Conservation (phyloP, 2,113 vertebrate species). For the Triplophysa tibetana region DNA sequence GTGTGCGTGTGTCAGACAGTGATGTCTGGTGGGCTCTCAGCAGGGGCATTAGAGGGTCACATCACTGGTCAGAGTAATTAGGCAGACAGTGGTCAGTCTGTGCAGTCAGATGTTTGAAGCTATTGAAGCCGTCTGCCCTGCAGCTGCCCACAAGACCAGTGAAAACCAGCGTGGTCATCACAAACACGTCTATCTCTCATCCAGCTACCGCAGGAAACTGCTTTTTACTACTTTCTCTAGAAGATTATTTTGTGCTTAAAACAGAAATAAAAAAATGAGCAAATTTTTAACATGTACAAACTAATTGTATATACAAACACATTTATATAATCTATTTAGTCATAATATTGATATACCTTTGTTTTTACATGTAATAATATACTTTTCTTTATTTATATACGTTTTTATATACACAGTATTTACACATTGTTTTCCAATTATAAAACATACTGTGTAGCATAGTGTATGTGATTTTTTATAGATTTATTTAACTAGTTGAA, state of each 20-base stretch:
- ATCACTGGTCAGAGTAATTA: constrained; percentile 62
- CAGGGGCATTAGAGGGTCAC: constrained; percentile 61
- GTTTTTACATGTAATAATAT: no score
- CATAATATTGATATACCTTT: no score
- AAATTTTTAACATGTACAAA: no score
- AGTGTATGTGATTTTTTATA: no score
- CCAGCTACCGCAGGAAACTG: not conserved
- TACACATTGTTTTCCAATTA: no score
- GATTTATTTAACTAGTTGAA: no score
- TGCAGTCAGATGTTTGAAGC: constrained; percentile 56
- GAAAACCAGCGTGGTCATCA: constrained; percentile 21
- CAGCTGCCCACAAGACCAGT: constrained; percentile 42
- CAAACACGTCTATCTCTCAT: constrained; percentile 37
- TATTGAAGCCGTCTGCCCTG: constrained; percentile 50
- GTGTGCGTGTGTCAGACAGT: not conserved
- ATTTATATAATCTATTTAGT: no score
- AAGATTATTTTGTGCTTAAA: not conserved
- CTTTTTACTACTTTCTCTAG: not conserved
- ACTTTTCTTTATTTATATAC: no score
- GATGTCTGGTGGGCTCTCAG: constrained; percentile 54
- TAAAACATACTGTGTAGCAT: no score
- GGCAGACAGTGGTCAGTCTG: constrained; percentile 64
- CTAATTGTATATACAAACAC: no score
- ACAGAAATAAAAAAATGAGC: not conserved
- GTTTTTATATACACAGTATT: no score